phyloP scores from a whole-genome alignment of 1,140 invertebrate genomes.

The Conus ventricosus region DNA sequence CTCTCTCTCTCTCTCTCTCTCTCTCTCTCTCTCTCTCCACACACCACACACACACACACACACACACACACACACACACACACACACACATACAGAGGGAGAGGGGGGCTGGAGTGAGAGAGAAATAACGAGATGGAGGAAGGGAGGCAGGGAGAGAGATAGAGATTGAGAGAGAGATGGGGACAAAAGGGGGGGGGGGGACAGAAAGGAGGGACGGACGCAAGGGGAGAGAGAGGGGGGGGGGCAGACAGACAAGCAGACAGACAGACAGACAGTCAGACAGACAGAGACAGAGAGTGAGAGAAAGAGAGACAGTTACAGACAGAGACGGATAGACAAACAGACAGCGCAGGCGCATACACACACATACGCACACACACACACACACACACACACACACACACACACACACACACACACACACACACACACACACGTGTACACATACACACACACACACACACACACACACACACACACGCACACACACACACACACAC shows the following conservation, averaged over 20 bases:
- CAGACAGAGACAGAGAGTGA: background rate
- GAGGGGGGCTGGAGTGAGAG: too few relatives aligned
- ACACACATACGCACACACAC: background rate
- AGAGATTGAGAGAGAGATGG: too few relatives aligned
- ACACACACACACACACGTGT: background rate
- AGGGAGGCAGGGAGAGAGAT: too few relatives aligned
- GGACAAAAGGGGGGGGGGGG: too few relatives aligned
- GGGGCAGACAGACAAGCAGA: background rate
- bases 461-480: background rate
- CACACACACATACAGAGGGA: too few relatives aligned
- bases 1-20: too few relatives aligned
- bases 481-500: background rate
- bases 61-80: too few relatives aligned
- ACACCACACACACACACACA: too few relatives aligned
- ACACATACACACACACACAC: background rate
- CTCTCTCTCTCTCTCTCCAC: too few relatives aligned
- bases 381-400: constrained; percentile 6
- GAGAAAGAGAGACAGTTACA: background rate
- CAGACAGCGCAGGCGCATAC: too few relatives aligned
- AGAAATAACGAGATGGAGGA: too few relatives aligned
- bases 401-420: background rate
- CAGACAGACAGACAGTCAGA: background rate
- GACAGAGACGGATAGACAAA: background rate
- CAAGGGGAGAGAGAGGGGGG: background rate
- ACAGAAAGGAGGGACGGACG: too few relatives aligned